Evolutionary conservation across 2,888 invertebrate species (phyloP), one percentile per base, ranked within the genome.

Genomic region (Leptinotarsa tumamoca): DNA sequence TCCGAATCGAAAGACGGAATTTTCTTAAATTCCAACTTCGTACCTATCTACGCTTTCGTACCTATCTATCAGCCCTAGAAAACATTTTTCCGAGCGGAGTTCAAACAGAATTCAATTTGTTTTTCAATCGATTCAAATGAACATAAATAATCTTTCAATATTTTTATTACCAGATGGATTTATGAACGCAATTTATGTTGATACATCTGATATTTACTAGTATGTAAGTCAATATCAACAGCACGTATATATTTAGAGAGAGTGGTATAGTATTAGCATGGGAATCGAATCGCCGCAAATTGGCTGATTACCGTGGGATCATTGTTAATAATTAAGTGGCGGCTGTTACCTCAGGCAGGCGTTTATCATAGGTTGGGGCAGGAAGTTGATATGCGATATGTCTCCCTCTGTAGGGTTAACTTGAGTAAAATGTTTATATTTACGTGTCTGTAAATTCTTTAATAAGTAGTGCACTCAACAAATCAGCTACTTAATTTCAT

Each of bases 231-330:
- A 63, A 63, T 63, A 33, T 68, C 69, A 56, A 54, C 49, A 63
- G 43, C 63, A 67, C n/a, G 50, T 50, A 27, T 23, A 13, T 54
- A 23, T 33, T 43, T 15, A 49, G 70, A 58, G 70, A 70, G 61
- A 70, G 70, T 70, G 61, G 58, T 67, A 56, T 69, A 23, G 58
- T 56, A 70, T 70, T 70, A 49, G 58, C 70, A 70, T 70, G 70
- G 70, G 58, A 70, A 70, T 70, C 58, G 58, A 69, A 69, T 69
- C 52, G 58, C 23, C 49, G 58, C 61, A 58, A 70, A 70, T 70
- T 70, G 69, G 56, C 69, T 69, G 54, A 69, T 56, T 69, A 23
- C 70, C 70, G 70, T 70, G 70, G 70, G 70, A 70, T 70, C 23
- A 70, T 58, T 70, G 49, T 70, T 49, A 23, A 70, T 70, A 70